A percentile compares a stretch with the other conserved stretches of the same genome.
phyloP scores from a whole-genome alignment of 2,113 vertebrate species.

The Callaeas wilsoni region DNA sequence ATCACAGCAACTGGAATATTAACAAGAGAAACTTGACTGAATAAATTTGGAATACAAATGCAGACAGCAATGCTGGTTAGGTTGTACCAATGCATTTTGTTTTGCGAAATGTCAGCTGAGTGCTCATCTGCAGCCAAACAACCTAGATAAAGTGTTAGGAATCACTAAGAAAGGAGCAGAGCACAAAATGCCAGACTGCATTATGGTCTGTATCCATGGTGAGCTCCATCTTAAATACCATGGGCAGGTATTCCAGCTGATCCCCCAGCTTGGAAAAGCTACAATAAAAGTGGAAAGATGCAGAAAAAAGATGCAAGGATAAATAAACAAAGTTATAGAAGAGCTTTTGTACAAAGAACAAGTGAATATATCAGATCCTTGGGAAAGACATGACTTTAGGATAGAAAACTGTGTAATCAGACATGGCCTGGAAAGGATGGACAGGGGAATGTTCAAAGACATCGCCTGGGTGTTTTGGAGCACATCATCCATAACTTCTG shows the following conservation, averaged over 20 bases:
- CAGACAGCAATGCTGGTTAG: background rate
- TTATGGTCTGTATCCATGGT: background rate
- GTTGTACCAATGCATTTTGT: background rate
- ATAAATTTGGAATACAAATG: background rate
- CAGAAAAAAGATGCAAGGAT: background rate
- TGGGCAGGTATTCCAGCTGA: background rate
- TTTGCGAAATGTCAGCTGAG: background rate
- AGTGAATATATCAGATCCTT: background rate
- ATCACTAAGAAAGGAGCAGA: background rate
- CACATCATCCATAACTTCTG: background rate
- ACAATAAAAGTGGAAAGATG: background rate
- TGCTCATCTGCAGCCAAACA: background rate
- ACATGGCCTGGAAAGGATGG: accelerated
- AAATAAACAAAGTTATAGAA: background rate
- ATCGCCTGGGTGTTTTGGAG: background rate
- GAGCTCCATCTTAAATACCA: background rate
- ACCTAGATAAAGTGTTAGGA: background rate
- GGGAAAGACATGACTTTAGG: background rate
- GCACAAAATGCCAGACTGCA: background rate
- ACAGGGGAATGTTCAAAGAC: background rate
- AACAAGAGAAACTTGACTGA: background rate
- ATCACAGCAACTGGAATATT: background rate
- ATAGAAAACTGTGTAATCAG: background rate
- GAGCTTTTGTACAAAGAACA: background rate
- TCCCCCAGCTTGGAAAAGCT: background rate